Conservation (phyloP, 35 echinoderm and acorn worm genomes). For the Hemicentrotus pulcherrimus region DNA sequence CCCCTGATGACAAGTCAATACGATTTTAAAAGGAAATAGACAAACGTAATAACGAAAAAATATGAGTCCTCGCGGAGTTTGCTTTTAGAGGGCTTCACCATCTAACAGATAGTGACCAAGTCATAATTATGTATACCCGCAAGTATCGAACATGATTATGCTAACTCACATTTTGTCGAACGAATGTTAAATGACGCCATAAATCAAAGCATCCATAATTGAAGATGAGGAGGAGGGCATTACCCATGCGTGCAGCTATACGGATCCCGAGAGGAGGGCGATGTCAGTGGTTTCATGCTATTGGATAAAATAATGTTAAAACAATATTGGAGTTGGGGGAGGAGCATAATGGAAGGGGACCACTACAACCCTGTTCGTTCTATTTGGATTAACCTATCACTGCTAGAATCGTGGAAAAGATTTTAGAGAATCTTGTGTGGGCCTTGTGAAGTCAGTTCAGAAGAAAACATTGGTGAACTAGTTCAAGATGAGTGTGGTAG, state of each 20-base stretch:
- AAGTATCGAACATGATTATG: too few species aligned
- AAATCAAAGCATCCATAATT: too few species aligned
- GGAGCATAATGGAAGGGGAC: not conserved
- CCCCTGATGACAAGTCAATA: too few species aligned
- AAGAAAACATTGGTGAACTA: not conserved
- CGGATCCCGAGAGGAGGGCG: not conserved
- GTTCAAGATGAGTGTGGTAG: not conserved
- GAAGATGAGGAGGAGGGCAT: not conserved
- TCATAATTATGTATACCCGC: too few species aligned
- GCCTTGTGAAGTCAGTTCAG: not conserved
- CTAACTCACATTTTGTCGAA: too few species aligned
- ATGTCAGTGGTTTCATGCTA: not conserved
- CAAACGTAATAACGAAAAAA: too few species aligned
- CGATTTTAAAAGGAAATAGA: too few species aligned
- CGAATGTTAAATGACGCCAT: too few species aligned
- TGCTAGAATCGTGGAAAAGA: not conserved
- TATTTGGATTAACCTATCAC: not conserved
- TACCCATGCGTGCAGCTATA: not conserved
- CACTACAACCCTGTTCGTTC: not conserved
- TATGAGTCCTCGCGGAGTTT: too few species aligned
- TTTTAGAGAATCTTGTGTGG: not conserved
- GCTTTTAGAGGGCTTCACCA: too few species aligned
- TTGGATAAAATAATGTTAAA: not conserved
- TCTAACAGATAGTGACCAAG: too few species aligned
- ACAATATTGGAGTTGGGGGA: not conserved